A percentile compares a stretch with the other conserved stretches of the same genome.
These are phyloP conservation scores for Sphaerodactylus townsendi DNA, from an alignment of 2,113 vertebrate species.

Conservation along the genomic window DNA sequence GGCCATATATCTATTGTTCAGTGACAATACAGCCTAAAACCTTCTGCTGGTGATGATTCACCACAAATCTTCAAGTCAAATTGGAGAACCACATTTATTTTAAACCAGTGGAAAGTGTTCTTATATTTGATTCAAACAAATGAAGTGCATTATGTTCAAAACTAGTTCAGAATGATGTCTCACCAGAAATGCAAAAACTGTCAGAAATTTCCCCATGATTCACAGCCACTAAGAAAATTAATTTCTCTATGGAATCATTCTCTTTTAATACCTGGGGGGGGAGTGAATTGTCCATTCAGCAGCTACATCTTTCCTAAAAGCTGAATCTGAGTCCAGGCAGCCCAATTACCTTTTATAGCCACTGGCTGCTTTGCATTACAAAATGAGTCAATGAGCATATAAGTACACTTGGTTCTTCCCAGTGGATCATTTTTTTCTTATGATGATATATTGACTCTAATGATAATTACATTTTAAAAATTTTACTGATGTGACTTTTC, in stretches of 20 bases:
- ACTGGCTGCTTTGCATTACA: conserved; percentile 23
- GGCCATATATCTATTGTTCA: not conserved
- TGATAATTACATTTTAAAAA: not conserved
- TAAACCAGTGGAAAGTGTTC: not conserved
- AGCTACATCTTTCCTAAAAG: conserved; percentile 13
- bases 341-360: not conserved
- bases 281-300: conserved; percentile 30
- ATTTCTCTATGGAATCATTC: not conserved
- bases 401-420: conserved; percentile 37
- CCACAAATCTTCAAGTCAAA: not conserved
- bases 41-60: not conserved
- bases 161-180: conserved; percentile 15
- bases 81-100: not conserved
- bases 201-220: conserved; percentile 15
- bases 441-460: not conserved
- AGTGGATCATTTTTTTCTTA: conserved; percentile 3
- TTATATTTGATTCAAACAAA: not conserved
- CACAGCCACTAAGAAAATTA: not conserved
- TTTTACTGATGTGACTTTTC: not conserved
- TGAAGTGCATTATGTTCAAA: not conserved
- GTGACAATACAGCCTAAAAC: not conserved
- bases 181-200: conserved; percentile 19
- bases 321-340: not conserved
- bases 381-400: conserved; percentile 42
- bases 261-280: conserved; percentile 17